phyloP scores from a whole-genome alignment of 2,888 invertebrate species.

The Busseola fusca region DNA sequence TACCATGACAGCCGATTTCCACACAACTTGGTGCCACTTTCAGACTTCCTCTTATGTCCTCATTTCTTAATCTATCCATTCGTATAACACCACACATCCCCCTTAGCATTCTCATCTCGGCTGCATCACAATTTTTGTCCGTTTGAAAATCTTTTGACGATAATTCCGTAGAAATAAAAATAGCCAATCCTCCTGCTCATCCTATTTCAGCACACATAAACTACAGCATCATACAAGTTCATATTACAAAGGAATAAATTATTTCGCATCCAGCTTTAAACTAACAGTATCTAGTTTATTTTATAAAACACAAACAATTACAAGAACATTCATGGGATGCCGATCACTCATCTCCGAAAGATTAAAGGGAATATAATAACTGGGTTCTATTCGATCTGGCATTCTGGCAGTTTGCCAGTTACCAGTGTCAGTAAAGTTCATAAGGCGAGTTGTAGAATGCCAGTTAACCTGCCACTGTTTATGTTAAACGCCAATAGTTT shows the following conservation, averaged over 20 bases:
- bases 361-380: slow-evolving; percentile 39
- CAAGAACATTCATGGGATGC: slow-evolving; percentile 20
- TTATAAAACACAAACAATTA: slow-evolving; percentile 41
- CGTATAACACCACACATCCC: too few species aligned
- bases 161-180: background rate
- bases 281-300: slow-evolving; percentile 23
- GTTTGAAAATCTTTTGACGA: background rate
- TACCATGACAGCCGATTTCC: too few species aligned
- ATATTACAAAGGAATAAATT: slow-evolving; percentile 27
- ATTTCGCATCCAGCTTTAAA: background rate
- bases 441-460: slow-evolving; percentile 31
- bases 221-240: background rate
- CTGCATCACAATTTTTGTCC: too few species aligned
- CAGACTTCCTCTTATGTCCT: too few species aligned
- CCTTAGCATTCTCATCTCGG: too few species aligned
- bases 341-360: slow-evolving; percentile 38
- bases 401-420: slow-evolving; percentile 46
- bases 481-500: slow-evolving; percentile 34
- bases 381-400: slow-evolving; percentile 24
- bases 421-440: slow-evolving; percentile 31
- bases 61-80: too few species aligned
- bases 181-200: background rate
- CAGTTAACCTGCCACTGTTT: slow-evolving; percentile 44
- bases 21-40: too few species aligned
- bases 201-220: background rate